Base-by-base conservation (phyloP, 2,113 vertebrate genomes). In the Percina caprodes region DNA sequence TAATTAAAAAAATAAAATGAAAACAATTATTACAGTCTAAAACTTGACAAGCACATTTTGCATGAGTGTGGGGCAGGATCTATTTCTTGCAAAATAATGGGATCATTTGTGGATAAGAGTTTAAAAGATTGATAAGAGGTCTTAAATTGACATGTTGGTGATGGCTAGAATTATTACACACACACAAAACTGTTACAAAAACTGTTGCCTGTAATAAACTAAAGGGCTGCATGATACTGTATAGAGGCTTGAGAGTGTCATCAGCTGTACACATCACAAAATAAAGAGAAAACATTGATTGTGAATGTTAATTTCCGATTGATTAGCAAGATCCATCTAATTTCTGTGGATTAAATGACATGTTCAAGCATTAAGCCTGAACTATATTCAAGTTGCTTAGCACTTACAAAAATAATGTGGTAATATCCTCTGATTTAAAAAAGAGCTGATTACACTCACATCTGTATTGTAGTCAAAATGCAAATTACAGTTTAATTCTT, bases 401-500 rank as follows among this genome's bases (percentile, higher is more conserved):
- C 16, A 49, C 45, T 71, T 8, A 67, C 59, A 39, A 24, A 52
- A n/a, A 26, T 66, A 51, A 14, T 39, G 15, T 21, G 13, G 21
- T 16, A 3, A 49, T 60, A 54, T 39, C 15, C 14, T 65, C 21
- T 62, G 30, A 3, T 39, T 69, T 42, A 60, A 65, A 59, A 54
- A 4, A 2, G 15, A 81, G 19, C 65, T 70, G 59, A 11, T 26
- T 18, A 15, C 4, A 19, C 23, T 42, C 65, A 35, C 11, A 56
- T 16, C 56, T 69, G 66, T 56, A 24, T 1, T 56, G 39, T n/a
- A 16, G 21, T 75, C 61, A 72, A 88, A n/a, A 91, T 87, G 80
- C 63, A 77, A 90, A 92, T 79, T 18, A 49, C 30, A 55, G 16
- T 77, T 77, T 33, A 86, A 73, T 75, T 65, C 77, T 82, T 77